Conservation (phyloP, 2,888 invertebrate genomes). For the Patella pellucida region DNA sequence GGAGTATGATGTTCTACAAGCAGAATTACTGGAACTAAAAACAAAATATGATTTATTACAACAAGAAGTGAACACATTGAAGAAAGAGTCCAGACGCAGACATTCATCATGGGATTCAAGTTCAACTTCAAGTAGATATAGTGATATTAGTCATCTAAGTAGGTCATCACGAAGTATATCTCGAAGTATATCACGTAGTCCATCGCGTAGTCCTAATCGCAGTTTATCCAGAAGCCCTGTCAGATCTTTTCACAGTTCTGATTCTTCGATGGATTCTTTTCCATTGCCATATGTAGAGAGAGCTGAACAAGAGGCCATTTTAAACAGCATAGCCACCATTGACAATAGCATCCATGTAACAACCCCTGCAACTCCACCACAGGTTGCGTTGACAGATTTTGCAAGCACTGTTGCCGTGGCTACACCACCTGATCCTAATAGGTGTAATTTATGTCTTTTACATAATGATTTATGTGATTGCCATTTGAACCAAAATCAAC, state of each 20-base stretch:
- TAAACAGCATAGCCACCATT: neutral
- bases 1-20: conserved; percentile 45
- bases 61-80: conserved; percentile 46
- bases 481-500: too few relatives aligned
- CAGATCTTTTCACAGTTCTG: neutral
- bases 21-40: conserved; percentile 46
- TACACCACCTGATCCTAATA: too few relatives aligned
- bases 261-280: neutral
- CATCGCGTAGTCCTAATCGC: neutral
- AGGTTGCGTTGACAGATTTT: too few relatives aligned
- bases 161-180: neutral
- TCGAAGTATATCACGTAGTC: neutral
- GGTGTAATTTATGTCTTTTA: too few relatives aligned
- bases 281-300: neutral
- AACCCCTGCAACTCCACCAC: too few relatives aligned
- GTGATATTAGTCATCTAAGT: neutral
- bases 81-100: conserved; percentile 19
- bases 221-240: neutral
- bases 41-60: conserved; percentile 44
- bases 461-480: too few relatives aligned
- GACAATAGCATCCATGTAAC: neutral
- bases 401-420: too few relatives aligned
- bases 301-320: neutral
- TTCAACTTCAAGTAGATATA: neutral
- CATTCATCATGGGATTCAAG: neutral